Percentiles rank a stretch among this genome's conserved stretches.
Evolutionary conservation across 92 coral and sea anemone species (phyloP).

Genomic region (Micromussa lordhowensis): DNA sequence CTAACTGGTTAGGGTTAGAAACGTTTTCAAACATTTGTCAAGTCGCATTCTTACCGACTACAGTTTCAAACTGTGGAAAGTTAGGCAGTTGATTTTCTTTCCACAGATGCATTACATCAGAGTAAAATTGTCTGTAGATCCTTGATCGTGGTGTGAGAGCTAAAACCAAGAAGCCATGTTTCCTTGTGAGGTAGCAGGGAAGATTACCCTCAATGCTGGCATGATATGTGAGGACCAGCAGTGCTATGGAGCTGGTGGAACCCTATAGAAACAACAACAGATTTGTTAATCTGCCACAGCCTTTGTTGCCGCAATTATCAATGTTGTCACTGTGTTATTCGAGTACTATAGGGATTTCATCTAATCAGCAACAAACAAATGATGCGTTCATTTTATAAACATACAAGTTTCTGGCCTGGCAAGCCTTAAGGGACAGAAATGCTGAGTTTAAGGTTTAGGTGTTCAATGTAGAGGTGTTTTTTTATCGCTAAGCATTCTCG

Average conservation of each 20-base stretch:
- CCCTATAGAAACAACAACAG: constrained; percentile 45
- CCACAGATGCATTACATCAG: constrained; percentile 83
- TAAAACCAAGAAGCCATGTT: constrained; percentile 52
- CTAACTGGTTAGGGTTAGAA: too few relatives aligned
- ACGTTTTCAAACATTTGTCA: too few relatives aligned
- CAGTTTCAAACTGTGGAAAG: constrained; percentile 65
- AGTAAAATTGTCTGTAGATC: constrained; percentile 79
- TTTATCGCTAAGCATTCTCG: too few relatives aligned
- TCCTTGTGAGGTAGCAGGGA: constrained; percentile 66
- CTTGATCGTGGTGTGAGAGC: constrained; percentile 77
- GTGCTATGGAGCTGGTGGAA: constrained; percentile 64
- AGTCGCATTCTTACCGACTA: constrained; percentile 52
- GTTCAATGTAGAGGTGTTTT: too few relatives aligned
- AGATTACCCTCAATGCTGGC: constrained; percentile 52
- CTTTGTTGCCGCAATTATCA: background rate
- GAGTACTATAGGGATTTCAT: background rate
- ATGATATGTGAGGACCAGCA: constrained; percentile 65
- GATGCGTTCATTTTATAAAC: background rate
- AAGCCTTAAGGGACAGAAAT: background rate
- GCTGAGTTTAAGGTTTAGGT: too few relatives aligned
- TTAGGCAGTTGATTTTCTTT: constrained; percentile 50
- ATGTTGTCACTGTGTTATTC: too few relatives aligned
- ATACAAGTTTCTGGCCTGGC: background rate
- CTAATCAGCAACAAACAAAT: background rate
- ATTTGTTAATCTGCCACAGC: background rate